Percentiles rank a stretch among this genome's conserved stretches.
Evolutionary conservation across 2,888 invertebrate species (phyloP).

Genomic region (Dicyrtomina minuta): DNA sequence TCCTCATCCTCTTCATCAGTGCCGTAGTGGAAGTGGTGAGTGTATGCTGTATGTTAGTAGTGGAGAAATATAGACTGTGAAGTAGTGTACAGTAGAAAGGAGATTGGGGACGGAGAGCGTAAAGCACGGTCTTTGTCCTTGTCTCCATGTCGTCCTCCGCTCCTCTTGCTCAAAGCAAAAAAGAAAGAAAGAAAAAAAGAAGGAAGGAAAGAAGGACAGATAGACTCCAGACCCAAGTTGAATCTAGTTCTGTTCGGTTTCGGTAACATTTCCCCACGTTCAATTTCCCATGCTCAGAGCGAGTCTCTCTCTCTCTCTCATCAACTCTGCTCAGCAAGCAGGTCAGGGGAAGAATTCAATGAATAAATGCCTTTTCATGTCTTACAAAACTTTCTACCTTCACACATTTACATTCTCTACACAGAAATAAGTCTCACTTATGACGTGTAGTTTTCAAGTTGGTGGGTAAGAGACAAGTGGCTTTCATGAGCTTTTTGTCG

Average conservation of each 20-base stretch:
- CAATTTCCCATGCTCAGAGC: neutral
- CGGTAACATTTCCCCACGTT: neutral
- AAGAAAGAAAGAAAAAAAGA: no score
- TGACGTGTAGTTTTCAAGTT: slow-evolving; percentile 7
- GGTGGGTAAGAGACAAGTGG: neutral
- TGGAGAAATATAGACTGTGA: no score
- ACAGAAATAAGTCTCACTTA: neutral
- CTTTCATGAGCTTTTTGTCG: no score
- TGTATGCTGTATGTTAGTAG: neutral
- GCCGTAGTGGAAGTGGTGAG: no score
- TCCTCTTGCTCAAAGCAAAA: no score
- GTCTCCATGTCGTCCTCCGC: no score
- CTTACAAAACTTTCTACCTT: neutral
- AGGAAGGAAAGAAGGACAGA: no score
- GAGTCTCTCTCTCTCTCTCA: neutral
- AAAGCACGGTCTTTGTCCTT: no score
- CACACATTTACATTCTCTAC: neutral
- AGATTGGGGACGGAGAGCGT: no score
- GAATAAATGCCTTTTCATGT: slow-evolving; percentile 1
- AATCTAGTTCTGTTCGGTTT: no score
- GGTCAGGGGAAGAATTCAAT: neutral
- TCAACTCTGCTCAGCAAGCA: neutral
- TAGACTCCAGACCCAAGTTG: no score
- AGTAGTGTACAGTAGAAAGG: no score
- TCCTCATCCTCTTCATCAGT: slow-evolving; percentile 1